Percentiles rank a stretch among this genome's conserved stretches.
These are phyloP conservation scores for Gambusia affinis DNA, from an alignment of 2,113 vertebrate species.

Conservation along the genomic window DNA sequence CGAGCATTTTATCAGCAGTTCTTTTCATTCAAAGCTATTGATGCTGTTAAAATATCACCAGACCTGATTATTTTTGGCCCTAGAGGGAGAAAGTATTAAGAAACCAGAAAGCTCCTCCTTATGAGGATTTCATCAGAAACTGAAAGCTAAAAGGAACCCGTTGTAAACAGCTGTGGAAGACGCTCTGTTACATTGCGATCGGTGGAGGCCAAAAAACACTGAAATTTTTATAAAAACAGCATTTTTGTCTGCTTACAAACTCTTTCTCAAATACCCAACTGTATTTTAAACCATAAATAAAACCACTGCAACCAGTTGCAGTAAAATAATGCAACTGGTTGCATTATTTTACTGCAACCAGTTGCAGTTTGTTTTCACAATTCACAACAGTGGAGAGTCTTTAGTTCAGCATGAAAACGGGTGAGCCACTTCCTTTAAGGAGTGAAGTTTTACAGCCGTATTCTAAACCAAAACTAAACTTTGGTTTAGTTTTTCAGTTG, in stretches of 20 bases:
- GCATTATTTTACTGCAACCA: slow-evolving; percentile 71
- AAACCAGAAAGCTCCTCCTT: neutral
- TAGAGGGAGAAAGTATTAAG: neutral
- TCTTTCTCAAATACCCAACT: neutral
- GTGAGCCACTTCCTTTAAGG: slow-evolving; percentile 33
- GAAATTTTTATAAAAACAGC: neutral
- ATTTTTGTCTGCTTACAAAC: too few species aligned
- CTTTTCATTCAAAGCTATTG: too few species aligned
- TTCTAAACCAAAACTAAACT: too few species aligned
- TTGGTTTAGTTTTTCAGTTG: neutral
- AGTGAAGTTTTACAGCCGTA: slow-evolving; percentile 46
- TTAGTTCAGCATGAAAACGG: slow-evolving; percentile 33
- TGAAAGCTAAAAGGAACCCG: neutral
- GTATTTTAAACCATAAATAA: neutral
- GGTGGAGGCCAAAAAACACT: neutral
- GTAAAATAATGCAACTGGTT: too few species aligned
- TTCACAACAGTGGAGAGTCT: slow-evolving; percentile 47
- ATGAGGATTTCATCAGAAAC: neutral
- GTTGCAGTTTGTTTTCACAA: slow-evolving; percentile 71
- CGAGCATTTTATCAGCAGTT: too few species aligned
- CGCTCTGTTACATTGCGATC: neutral
- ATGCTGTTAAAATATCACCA: neutral
- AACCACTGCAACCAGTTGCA: too few species aligned
- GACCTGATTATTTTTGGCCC: neutral
- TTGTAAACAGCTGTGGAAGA: neutral